Evolutionary conservation across 2,113 vertebrate genomes (phyloP), one percentile per base, ranked within the genome.

Genomic region (Cryptotis parvus): DNA sequence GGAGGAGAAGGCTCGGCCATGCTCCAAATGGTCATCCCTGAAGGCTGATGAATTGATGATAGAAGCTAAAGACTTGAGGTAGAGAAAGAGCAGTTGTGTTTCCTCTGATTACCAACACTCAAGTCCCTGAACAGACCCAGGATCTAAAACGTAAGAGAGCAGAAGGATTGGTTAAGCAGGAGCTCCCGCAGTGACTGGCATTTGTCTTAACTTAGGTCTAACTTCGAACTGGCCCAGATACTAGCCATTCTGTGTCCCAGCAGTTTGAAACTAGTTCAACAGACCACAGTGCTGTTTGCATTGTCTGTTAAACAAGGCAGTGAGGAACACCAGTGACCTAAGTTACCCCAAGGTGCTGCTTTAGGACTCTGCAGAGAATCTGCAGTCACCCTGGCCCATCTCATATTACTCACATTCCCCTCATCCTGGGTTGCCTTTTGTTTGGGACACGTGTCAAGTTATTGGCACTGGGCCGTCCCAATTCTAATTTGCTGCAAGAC

Each of bases 401-500:
- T 27, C 39, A 31, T 39, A 41, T 29, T 22, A 41, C 29, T 8
- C 7, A 2, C 31, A 16, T 37, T 43, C 9, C 9, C 41, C 58
- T 61, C 49, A 1, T 4, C 33, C 39, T 4, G 9, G 49, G 61
- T 27, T 37, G 16, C 35, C 79, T 70, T 77, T 37, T 20, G 2
- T 8, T 49, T 20, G 41, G 18, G 73, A n/a, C 4, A 0, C 0
- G 0, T 20, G 33, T 55, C 39, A n/a, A 45, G 75, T 74, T 41
- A 35, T 4, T 1, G 10, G 68, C 78, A 72, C 18, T 29, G 7
- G 26, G 12, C 49, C 49, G 78, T 73, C 27, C 58, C 45, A 49
- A 52, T 65, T 70, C 78, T 84, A 45, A 79, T 63, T 91, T 49
- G 31, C 73, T 65, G 91, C 33, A 75, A 63, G 8, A 1, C 75